Evolutionary conservation across 2,888 invertebrate species (phyloP), one percentile per base, ranked within the genome.

Genomic region (Tupiocoris notatus): DNA sequence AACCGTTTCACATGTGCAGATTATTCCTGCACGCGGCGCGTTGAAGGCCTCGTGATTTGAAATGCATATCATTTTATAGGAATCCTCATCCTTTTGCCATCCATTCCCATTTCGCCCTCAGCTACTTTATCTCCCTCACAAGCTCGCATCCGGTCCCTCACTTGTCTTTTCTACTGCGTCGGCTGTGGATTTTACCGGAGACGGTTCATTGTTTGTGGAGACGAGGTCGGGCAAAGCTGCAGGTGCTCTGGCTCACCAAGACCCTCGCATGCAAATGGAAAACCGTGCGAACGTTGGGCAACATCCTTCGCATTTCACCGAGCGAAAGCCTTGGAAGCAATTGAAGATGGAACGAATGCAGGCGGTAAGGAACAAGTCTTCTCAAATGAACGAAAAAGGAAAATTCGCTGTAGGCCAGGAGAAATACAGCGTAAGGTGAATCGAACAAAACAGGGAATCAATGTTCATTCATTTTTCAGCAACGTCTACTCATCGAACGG

Each of bases 41-140:
- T 24, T 59, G 59, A 58, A 58, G 65, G 66, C 57, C 61, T 64
- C 57, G 61, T 77, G 78, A 78, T 78, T 78, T 78, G 78, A 78
- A 78, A 78, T 78, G 78, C 78, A 78, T 78, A 78, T 78, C 75
- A 75, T 75, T 75, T 75, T 75, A 25, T 39, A 22, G 73, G 73
- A 21, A 25, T 73, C 73, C 63, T 73, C 73, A 63, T 62, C 73
- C 73, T 73, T 58, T 61, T 18, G 22, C 61, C 6, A n/a, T 25
- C 24, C 54, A 61, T 54, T 18, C 62, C 62, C 59, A 59, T 25
- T 54, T 62, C 63, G 23, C 25, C 62, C 12, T 39, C 73, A 39
- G n/a, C 25, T 62, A 54, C 62, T 73, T 63, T 73, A 39, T 39
- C 39, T 39, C 73, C 17, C 63, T 57, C n/a, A 62, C 57, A 59